Evolutionary conservation across 2,888 invertebrate genomes (phyloP).

Genomic region (Cremastobaeus sp.): DNA sequence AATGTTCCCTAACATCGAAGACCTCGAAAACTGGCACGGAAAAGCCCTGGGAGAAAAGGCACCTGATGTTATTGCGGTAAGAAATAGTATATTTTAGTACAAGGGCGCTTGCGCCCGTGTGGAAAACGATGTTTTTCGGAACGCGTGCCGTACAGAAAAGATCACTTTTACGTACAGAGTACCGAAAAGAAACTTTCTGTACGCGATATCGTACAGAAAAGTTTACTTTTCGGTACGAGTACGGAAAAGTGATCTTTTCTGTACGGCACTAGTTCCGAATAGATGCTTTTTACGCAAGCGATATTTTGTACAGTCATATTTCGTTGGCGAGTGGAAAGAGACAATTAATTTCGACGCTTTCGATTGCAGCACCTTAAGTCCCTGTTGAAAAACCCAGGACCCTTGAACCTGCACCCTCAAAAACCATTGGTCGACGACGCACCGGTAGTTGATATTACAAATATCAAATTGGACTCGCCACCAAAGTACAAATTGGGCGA

Average conservation of each 20-base stretch:
- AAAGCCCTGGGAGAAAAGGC: constrained; percentile 94
- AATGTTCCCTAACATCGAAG: constrained; percentile 93
- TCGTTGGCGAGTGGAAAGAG: too few relatives aligned
- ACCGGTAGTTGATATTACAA: constrained; percentile 85
- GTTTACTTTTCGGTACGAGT: too few relatives aligned
- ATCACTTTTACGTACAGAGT: too few relatives aligned
- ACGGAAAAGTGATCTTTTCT: too few relatives aligned
- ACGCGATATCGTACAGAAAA: too few relatives aligned
- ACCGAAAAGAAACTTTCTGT: too few relatives aligned
- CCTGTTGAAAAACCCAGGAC: constrained; percentile 84
- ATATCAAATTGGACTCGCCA: constrained; percentile 86
- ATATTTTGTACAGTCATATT: too few relatives aligned
- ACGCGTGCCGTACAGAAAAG: too few relatives aligned
- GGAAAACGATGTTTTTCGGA: too few relatives aligned
- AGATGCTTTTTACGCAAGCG: too few relatives aligned
- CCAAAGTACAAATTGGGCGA: constrained; percentile 90
- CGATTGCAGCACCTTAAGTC: constrained; percentile 81
- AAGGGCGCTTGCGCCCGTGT: too few relatives aligned
- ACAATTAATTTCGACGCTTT: background rate
- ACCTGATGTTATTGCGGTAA: constrained; percentile 82
- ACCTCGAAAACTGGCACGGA: constrained; percentile 98
- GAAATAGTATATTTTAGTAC: constrained; percentile 4
- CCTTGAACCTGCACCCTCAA: constrained; percentile 82
- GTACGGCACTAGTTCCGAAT: too few relatives aligned
- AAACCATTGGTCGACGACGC: constrained; percentile 84